phyloP scores from a whole-genome alignment of 2,113 vertebrate genomes.

The Ptyas mucosa region DNA sequence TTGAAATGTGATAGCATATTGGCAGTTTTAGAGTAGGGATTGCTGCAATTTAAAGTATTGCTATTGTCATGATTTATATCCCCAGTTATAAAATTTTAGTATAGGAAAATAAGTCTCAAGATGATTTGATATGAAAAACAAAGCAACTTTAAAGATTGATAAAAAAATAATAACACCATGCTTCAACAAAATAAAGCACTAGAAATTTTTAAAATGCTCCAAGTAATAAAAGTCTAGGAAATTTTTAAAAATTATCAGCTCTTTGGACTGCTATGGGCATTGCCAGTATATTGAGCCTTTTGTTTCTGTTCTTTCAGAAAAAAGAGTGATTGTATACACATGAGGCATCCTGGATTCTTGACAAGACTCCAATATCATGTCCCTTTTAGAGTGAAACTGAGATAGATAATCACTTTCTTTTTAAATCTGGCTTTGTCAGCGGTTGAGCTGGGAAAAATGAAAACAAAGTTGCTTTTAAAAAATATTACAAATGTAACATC shows the following conservation, averaged over 20 bases:
- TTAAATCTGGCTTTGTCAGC: slow-evolving; percentile 40
- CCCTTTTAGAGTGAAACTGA: not conserved
- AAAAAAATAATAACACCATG: not conserved
- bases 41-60: not conserved
- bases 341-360: not conserved
- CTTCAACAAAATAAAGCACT: not conserved
- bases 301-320: not conserved
- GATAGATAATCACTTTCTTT: slow-evolving; percentile 16
- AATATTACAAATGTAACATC: slow-evolving; percentile 20
- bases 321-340: not conserved
- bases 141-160: not conserved
- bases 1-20: not conserved
- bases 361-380: not conserved
- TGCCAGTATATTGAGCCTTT: slow-evolving; percentile 5
- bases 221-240: not conserved
- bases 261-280: not conserved
- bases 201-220: not conserved
- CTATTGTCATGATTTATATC: not conserved
- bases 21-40: not conserved
- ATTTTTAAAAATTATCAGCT: not conserved
- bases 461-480: slow-evolving; percentile 14
- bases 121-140: not conserved
- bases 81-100: not conserved
- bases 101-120: not conserved
- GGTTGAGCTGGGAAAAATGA: not conserved